Evolutionary conservation across 2,797 vertebrate species (phyloP).

Genomic region (Enteromius argenteus): DNA sequence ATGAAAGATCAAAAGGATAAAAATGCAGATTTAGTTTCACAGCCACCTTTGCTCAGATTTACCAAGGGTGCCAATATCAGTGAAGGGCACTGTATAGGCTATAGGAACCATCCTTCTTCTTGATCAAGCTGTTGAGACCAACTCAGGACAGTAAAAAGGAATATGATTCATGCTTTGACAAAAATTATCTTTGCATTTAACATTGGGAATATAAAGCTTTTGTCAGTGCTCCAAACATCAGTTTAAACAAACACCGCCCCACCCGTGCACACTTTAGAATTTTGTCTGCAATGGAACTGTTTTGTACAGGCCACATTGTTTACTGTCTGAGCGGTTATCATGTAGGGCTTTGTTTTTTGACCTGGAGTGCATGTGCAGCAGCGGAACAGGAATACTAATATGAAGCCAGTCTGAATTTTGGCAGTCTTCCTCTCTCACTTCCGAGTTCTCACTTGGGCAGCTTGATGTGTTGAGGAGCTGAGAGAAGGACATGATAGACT

Average conservation of each 20-base stretch:
- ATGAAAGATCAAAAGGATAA: too few species aligned
- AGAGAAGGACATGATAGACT: conserved; percentile 6
- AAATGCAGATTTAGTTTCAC: too few species aligned
- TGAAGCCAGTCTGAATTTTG: conserved; percentile 56
- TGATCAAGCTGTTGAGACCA: neutral
- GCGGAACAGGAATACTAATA: conserved; percentile 39
- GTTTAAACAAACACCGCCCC: neutral
- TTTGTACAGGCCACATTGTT: neutral
- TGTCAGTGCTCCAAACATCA: neutral
- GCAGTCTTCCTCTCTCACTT: conserved; percentile 60
- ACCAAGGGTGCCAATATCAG: too few species aligned
- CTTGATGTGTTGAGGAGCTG: conserved; percentile 25
- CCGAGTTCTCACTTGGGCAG: conserved; percentile 17
- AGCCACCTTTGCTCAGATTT: too few species aligned
- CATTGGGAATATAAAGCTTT: neutral
- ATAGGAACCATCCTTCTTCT: neutral
- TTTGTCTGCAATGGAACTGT: neutral
- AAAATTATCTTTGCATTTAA: neutral
- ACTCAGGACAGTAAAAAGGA: neutral
- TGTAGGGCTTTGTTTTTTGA: neutral
- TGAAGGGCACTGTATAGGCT: too few species aligned
- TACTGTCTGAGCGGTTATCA: neutral
- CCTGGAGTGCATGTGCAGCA: neutral
- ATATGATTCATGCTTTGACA: neutral
- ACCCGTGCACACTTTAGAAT: neutral